Evolutionary conservation across 2,113 vertebrate genomes (phyloP), one percentile per base, ranked within the genome.

Genomic region (Saguinus imperator): DNA sequence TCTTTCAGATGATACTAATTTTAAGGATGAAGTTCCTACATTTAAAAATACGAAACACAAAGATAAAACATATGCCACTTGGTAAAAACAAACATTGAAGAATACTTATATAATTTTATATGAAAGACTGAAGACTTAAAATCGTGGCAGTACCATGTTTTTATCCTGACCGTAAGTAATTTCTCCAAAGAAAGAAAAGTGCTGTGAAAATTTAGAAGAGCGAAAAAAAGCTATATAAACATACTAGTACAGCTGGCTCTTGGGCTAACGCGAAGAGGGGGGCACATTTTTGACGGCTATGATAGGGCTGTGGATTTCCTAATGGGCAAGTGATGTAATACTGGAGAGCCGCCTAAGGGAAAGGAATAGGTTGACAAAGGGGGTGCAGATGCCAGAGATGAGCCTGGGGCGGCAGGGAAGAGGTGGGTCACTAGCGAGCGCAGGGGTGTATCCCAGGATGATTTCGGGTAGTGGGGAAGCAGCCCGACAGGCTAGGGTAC

Each of bases 281-380:
- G 23, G 3, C 32, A 5, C 64, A 14, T 32, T 64, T 64, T 3
- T 0, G 13, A 52, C 40, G 64, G 64, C 48, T 11, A 11, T 25
- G 27, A 5, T 0, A 18, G 2, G 0, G 93, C 79, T 1, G 90
- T 1, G 0, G 48, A 25, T 14, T 73, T 61, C 85, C 48, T 75
- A 20, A 10, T 0, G 73, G 81, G 55, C 61, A 72, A 8, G 94
- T 84, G 94, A 90, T 90, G 92, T 27, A 57, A 93, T 5, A 10
- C 76, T 2, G 94, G 57, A 20, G 66, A 21, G 72, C 58, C 20
- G 80, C 88, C 66, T 6, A 2, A 73, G 48, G 88, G 14, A 37
- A 35, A 77, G 75, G 61, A 70, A 43, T 0, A 37, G 76, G 91
- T 58, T 81, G 81, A 94, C 93, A 94, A 97, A 95, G 77, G 52